Evolutionary conservation across 2,888 invertebrate species (phyloP).

Genomic region (Hesperia comma): DNA sequence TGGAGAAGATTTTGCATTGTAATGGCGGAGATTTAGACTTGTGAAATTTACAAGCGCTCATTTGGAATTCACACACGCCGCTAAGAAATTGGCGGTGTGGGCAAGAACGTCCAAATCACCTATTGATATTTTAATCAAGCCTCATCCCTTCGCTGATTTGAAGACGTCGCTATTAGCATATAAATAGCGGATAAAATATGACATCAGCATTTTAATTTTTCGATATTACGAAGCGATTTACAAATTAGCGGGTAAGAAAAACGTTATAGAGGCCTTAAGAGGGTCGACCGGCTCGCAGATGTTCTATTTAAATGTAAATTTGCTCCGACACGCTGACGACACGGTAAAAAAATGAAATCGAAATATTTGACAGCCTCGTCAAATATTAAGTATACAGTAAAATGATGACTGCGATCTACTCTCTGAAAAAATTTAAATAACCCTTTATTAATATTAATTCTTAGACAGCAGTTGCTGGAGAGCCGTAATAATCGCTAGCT

Average conservation of each 20-base stretch:
- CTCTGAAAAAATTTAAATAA: not conserved
- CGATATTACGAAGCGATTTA: conserved; percentile 82
- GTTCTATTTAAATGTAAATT: conserved; percentile 85
- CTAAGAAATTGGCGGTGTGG: conserved; percentile 51
- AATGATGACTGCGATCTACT: conserved; percentile 23
- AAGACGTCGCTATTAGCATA: conserved; percentile 74
- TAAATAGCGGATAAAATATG: conserved; percentile 81
- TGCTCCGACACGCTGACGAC: conserved; percentile 70
- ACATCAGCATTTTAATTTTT: conserved; percentile 84
- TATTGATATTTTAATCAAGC: conserved; percentile 80
- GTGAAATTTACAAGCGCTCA: conserved; percentile 44
- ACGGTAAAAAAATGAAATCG: conserved; percentile 72
- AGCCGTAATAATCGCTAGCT: too few species aligned
- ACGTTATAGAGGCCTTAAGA: conserved; percentile 73
- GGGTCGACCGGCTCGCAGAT: conserved; percentile 79
- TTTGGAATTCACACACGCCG: conserved; percentile 57
- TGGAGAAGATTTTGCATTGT: conserved; percentile 70
- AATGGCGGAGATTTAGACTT: conserved; percentile 59
- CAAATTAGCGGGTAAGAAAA: conserved; percentile 83
- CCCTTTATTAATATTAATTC: too few species aligned
- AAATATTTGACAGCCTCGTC: conserved; percentile 69
- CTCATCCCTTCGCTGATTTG: conserved; percentile 61
- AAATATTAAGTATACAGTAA: conserved; percentile 45
- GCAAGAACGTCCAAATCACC: conserved; percentile 64
- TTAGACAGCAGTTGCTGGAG: too few species aligned